phyloP scores from a whole-genome alignment of 92 coral and sea anemone species.

The Paragorgia papillata region DNA sequence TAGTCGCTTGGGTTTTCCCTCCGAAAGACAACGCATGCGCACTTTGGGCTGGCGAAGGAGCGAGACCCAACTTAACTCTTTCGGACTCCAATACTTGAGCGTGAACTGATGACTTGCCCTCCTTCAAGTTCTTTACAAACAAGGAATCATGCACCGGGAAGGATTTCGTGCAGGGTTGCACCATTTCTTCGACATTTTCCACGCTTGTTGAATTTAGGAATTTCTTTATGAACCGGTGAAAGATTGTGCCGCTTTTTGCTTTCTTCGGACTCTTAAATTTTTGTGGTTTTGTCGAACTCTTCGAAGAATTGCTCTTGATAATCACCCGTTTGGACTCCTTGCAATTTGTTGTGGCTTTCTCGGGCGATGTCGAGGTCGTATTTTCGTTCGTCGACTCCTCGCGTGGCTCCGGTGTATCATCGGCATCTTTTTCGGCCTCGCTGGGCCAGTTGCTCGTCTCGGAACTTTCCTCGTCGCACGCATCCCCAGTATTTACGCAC shows the following conservation, averaged over 20 bases:
- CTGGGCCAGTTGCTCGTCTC: conserved; percentile 20
- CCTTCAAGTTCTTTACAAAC: background rate
- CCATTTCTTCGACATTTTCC: too few species aligned
- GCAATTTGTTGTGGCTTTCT: background rate
- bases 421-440: background rate
- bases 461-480: background rate
- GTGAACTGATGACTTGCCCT: background rate
- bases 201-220: too few species aligned
- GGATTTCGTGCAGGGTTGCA: too few species aligned
- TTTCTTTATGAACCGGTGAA: too few species aligned
- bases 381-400: background rate
- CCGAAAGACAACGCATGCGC: background rate
- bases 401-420: conserved; percentile 3
- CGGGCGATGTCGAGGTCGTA: conserved; percentile 8
- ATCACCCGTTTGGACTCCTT: background rate
- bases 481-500: background rate
- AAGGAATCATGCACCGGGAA: background rate
- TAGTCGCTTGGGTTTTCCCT: background rate
- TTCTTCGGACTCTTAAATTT: background rate
- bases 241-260: too few species aligned
- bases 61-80: background rate
- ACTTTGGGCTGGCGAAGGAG: background rate
- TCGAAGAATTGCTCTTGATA: background rate
- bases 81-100: background rate
- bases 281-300: too few species aligned